Percentiles rank a stretch among this genome's conserved stretches.
phyloP scores from a whole-genome alignment of 1,140 invertebrate genomes.

The Planococcus citri region DNA sequence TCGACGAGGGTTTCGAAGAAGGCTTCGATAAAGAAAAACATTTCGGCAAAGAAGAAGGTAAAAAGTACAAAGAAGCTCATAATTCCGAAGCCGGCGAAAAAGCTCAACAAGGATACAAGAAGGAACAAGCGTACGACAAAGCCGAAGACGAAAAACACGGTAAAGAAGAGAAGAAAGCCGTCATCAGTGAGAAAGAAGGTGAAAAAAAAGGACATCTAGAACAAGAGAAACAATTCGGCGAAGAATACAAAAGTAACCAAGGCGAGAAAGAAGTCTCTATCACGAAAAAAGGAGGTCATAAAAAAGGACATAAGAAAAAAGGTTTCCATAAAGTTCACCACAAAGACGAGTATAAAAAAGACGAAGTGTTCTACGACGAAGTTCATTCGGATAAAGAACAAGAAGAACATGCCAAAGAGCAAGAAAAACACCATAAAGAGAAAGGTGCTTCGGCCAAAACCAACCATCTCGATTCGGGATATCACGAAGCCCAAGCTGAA shows the following conservation, averaged over 20 bases:
- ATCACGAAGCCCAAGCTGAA: constrained; percentile 26
- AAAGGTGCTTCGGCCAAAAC: constrained; percentile 28
- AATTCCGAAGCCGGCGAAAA: constrained; percentile 37
- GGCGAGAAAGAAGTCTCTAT: constrained; percentile 27
- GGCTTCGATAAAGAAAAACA: constrained; percentile 26
- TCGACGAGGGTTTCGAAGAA: constrained; percentile 22
- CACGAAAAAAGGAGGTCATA: constrained; percentile 37
- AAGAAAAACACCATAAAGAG: constrained; percentile 27
- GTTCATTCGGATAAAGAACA: constrained; percentile 46
- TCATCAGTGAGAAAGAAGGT: constrained; percentile 28
- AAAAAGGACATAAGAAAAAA: constrained; percentile 49
- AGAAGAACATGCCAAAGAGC: constrained; percentile 36
- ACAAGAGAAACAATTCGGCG: constrained; percentile 33
- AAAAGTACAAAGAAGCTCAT: constrained; percentile 27
- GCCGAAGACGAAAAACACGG: constrained; percentile 29
- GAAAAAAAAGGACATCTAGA: constrained; percentile 31
- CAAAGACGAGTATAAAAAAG: constrained; percentile 50
- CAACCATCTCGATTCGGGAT: constrained; percentile 27
- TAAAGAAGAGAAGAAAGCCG: constrained; percentile 29
- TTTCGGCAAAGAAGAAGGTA: constrained; percentile 27
- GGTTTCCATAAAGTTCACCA: constrained; percentile 50
- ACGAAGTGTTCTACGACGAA: constrained; percentile 51
- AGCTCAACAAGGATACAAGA: constrained; percentile 45
- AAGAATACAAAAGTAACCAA: constrained; percentile 35
- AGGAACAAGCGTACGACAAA: constrained; percentile 35